Evolutionary conservation across 2,113 vertebrate species (phyloP), one percentile per base, ranked within the genome.

Genomic region (Camelus dromedarius): DNA sequence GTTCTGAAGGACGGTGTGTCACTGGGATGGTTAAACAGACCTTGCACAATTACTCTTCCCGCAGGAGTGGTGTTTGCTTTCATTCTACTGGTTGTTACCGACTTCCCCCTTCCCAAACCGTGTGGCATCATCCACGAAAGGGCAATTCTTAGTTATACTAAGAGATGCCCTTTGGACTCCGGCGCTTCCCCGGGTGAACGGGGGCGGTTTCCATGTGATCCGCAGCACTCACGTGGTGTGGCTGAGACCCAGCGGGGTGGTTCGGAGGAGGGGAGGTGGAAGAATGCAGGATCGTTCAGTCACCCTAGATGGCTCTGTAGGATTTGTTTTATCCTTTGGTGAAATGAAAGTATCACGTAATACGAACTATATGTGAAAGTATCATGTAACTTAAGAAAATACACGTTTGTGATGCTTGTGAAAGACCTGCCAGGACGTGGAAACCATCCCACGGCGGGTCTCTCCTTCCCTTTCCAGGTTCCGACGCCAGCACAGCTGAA

Each of bases 401-500:
- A 18, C 30, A 3, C 11, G 18, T 80, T 75, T 66, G 26, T 15
- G 56, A 77, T 64, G 46, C 22, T 28, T 10, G 28, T 4, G 38
- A n/a, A n/a, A 73, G 28, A 7, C 12, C 3, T 28, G 35, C 32
- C 12, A 7, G 2, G 19, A 8, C 9, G 0, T 2, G 4, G 46
- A 70, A 42, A 1, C 9, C 26, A 19, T 46, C 32, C 8, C 0
- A 77, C 38, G 38, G 38, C 38, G 38, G 97, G 67, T 95, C 91
- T 97, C 98, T 93, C 93, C 96, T 96, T 98, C 96, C 98, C 97
- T 98, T 97, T 97, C 93, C 98, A 99, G 99, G 98, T 98, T 99
- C 99, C 97, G 99, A 99, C 0, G 94, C 98, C 97, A 98, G 99
- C 98, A 99, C 99, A 89, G 89, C 99, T 97, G 99, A 99, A 98